Conservation (phyloP, 2,888 invertebrate genomes). For the Drosophila vallismaia region DNA sequence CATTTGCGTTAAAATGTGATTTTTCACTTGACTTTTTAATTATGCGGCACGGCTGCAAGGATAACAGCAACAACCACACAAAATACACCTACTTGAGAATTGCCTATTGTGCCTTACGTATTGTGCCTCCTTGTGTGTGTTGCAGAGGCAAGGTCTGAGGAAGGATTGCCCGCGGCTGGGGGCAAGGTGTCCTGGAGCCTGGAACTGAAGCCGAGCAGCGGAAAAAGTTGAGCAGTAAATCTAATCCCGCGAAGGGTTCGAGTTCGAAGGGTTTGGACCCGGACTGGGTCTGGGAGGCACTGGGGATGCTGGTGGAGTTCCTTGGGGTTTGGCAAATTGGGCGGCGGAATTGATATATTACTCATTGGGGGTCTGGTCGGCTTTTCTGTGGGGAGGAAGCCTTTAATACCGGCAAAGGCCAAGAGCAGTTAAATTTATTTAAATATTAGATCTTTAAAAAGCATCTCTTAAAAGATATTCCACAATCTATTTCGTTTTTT, state of each 20-base stretch:
- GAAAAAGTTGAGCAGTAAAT: slow-evolving; percentile 71
- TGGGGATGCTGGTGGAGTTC: slow-evolving; percentile 9
- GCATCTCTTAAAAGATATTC: no score
- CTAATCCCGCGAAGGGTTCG: slow-evolving; percentile 55
- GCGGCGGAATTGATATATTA: slow-evolving; percentile 33
- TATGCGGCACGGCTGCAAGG: slow-evolving; percentile 60
- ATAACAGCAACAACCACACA: slow-evolving; percentile 47
- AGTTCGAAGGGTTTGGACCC: slow-evolving; percentile 22
- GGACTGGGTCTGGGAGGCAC: slow-evolving; percentile 3
- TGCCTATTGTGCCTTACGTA: slow-evolving; percentile 35
- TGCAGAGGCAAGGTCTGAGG: no score
- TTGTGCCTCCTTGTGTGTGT: neutral
- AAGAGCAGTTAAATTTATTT: neutral
- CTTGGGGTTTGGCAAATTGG: slow-evolving; percentile 26
- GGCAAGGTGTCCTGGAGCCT: neutral
- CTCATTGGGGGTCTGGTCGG: slow-evolving; percentile 20
- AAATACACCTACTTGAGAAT: slow-evolving; percentile 75
- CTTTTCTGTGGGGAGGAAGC: neutral
- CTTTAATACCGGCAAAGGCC: neutral
- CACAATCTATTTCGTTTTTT: no score
- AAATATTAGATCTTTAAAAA: neutral
- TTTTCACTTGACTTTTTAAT: slow-evolving; percentile 80
- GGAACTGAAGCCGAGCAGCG: slow-evolving; percentile 5
- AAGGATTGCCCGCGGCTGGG: neutral
- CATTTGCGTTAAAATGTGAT: slow-evolving; percentile 77